Base-by-base conservation (phyloP, 2,113 vertebrate species). In the Hystrix brachyura region DNA sequence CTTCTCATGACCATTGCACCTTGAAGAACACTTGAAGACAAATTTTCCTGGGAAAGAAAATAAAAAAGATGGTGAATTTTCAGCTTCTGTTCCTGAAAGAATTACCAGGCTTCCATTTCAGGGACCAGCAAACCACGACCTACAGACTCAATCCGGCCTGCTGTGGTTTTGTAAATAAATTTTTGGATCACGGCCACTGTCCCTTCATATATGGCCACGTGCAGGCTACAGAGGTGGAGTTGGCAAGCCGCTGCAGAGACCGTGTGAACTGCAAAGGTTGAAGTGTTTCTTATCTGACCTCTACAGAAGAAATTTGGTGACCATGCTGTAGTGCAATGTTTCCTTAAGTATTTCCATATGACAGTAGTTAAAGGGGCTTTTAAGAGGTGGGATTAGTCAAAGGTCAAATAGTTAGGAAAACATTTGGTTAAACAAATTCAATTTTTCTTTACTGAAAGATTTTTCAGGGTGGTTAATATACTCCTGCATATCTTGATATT, bases 331-430 rank as follows among this genome's bases (percentile, higher is more conserved):
- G 48, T 51, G 62, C 38, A 69, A 88, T n/a, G 19, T 86, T 94
- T 38, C 51, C 29, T 74, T 97, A 94, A 98, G 62, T 90, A 84
- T 90, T 95, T 89, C 94, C 92, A 94, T 67, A 87, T 91, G 90
- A 83, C 3, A 53, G 18, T 69, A 74, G 67, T 89, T 93, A 95
- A 92, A 84, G 43, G 34, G 18, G 71, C 72, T 93, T 96, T 90
- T 78, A 79, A 67, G 93, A 82, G 48, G 57, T 91, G 55, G 34
- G 78, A 94, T 78, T 95, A 88, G 82, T 96, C 59, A 91, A 93
- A 95, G 89, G 92, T 96, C 90, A 96, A 82, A 93, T 82, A 87
- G 81, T 95, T 87, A 94, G 67, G 79, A 51, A 93, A 96, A 93
- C 87, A 89, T 32, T 97, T 90, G 48, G 71, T 92, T 91, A 91